These are phyloP conservation scores for Morelia viridis DNA, from an alignment of 2,797 vertebrate species.

Conservation along the genomic window DNA sequence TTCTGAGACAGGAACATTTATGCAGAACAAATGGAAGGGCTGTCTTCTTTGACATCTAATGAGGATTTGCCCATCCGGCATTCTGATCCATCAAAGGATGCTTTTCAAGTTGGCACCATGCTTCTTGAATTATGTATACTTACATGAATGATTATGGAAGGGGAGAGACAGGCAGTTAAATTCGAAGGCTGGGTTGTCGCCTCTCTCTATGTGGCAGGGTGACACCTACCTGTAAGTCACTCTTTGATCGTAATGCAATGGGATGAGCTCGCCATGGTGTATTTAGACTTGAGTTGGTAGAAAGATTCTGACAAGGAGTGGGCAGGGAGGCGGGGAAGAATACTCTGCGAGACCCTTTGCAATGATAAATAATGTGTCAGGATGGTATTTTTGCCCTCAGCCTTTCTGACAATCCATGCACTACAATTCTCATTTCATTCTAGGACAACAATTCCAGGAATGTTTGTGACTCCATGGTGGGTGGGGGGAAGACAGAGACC, in stretches of 20 bases:
- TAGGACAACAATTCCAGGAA: not conserved
- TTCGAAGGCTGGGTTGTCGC: slow-evolving; percentile 63
- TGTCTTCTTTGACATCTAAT: slow-evolving; percentile 51
- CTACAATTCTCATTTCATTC: not conserved
- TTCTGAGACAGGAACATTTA: not conserved
- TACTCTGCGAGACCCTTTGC: slow-evolving; percentile 61
- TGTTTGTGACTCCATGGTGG: not conserved
- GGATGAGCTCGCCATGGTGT: slow-evolving; percentile 62
- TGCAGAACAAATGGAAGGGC: slow-evolving; percentile 52
- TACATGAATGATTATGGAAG: slow-evolving; percentile 61
- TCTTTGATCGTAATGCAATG: slow-evolving; percentile 66
- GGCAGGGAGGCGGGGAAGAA: slow-evolving; percentile 53
- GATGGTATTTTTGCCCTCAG: not conserved
- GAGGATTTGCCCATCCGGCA: slow-evolving; percentile 63
- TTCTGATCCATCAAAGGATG: slow-evolving; percentile 57
- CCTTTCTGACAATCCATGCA: not conserved
- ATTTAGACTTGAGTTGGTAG: slow-evolving; percentile 63
- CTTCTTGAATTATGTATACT: slow-evolving; percentile 68
- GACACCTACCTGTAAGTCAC: slow-evolving; percentile 64
- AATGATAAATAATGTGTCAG: slow-evolving; percentile 58
- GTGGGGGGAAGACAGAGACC: not conserved
- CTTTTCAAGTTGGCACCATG: slow-evolving; percentile 53
- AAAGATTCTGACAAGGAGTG: slow-evolving; percentile 67
- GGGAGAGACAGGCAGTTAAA: slow-evolving; percentile 57
- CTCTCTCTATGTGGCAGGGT: slow-evolving; percentile 62